Conservation (phyloP, 2,113 vertebrate genomes). For the Theristicus caerulescens region DNA sequence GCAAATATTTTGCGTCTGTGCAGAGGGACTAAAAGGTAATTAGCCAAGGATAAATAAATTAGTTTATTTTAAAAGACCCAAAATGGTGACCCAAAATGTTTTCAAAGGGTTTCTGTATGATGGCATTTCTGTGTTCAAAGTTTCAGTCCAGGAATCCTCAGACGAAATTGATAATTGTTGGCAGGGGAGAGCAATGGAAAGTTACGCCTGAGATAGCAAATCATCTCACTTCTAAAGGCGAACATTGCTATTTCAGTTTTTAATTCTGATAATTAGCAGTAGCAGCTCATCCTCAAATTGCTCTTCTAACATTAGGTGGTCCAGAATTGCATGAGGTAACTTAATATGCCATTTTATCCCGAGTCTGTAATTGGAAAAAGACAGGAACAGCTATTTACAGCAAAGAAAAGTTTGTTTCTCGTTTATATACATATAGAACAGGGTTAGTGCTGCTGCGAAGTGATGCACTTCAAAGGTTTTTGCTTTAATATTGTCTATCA, state of each 20-base stretch:
- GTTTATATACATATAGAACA: neutral
- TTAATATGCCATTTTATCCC: neutral
- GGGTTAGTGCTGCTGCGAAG: neutral
- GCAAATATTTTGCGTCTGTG: neutral
- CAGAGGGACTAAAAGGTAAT: neutral
- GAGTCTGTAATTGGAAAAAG: conserved; percentile 3
- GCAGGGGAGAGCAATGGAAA: neutral
- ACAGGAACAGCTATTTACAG: conserved; percentile 25
- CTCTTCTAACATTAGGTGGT: neutral
- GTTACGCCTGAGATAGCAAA: neutral
- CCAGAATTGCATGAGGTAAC: neutral
- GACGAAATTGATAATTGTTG: neutral
- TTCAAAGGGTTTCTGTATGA: neutral
- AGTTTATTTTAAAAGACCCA: neutral
- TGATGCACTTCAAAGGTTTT: neutral
- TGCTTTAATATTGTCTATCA: neutral
- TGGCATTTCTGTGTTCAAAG: neutral
- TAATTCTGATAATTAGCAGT: neutral
- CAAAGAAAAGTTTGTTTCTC: neutral
- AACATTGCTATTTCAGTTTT: neutral
- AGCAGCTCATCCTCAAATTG: neutral
- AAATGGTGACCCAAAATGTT: neutral
- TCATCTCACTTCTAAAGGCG: neutral
- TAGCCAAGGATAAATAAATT: neutral
- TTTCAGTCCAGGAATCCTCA: neutral